Evolutionary conservation across 2,113 vertebrate genomes (phyloP).

Genomic region (Mirza zaza): DNA sequence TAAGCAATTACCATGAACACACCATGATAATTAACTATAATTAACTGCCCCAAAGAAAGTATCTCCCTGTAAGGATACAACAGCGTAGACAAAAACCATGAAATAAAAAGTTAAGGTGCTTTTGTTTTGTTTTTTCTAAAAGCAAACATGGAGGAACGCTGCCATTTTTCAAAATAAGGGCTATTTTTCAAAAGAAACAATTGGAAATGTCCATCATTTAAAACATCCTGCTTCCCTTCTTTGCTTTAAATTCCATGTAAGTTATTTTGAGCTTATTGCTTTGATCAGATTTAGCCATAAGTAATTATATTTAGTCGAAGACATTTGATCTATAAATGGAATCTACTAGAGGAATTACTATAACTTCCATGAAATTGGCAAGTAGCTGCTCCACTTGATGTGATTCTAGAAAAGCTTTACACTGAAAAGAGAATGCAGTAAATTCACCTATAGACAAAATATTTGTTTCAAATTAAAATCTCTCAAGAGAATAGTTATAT

Average conservation of each 20-base stretch:
- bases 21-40: slow-evolving; percentile 1
- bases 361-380: slow-evolving; percentile 83
- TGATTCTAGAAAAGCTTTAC: slow-evolving; percentile 84
- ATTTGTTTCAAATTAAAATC: slow-evolving; percentile 68
- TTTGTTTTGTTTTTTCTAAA: slow-evolving; percentile 32
- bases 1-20: slow-evolving; percentile 19
- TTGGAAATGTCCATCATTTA: slow-evolving; percentile 52
- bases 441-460: slow-evolving; percentile 59
- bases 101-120: not conserved
- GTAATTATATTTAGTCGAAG: slow-evolving; percentile 84
- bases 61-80: not conserved
- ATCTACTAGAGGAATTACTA: slow-evolving; percentile 88
- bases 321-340: slow-evolving; percentile 87
- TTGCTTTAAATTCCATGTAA: slow-evolving; percentile 69
- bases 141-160: slow-evolving; percentile 7
- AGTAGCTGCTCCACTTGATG: slow-evolving; percentile 79
- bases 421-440: slow-evolving; percentile 61
- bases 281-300: slow-evolving; percentile 80
- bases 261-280: slow-evolving; percentile 77
- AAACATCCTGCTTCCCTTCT: slow-evolving; percentile 61
- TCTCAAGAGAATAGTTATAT: not conserved
- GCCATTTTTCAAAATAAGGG: slow-evolving; percentile 53
- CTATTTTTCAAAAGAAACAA: slow-evolving; percentile 66
- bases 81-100: not conserved
- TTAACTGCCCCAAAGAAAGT: not conserved